A percentile compares a stretch with the other conserved stretches of the same genome.
These are phyloP conservation scores for Numenius arquata DNA, from an alignment of 2,113 vertebrate genomes.

Conservation along the genomic window DNA sequence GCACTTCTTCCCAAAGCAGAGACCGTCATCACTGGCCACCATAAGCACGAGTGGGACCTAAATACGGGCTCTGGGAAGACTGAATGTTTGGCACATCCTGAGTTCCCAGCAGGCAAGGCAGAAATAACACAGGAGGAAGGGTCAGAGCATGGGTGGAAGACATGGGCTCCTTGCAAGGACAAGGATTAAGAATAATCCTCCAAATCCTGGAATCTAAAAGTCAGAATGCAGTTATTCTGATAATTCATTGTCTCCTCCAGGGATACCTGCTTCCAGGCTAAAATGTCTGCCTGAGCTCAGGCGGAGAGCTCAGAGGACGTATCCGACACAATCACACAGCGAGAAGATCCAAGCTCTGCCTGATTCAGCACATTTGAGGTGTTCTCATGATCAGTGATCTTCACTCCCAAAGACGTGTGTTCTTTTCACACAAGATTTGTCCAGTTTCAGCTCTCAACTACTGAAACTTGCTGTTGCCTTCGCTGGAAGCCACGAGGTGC, in stretches of 20 bases:
- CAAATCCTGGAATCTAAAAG: background rate
- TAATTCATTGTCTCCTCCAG: background rate
- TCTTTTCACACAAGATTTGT: background rate
- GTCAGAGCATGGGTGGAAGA: background rate
- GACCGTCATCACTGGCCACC: background rate
- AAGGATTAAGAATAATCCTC: background rate
- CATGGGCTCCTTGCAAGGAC: background rate
- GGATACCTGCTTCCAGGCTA: background rate
- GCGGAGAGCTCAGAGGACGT: background rate
- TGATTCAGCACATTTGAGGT: background rate
- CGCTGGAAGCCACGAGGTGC: background rate
- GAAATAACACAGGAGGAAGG: background rate
- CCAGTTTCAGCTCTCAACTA: background rate
- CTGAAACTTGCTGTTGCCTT: background rate
- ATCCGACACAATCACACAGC: background rate
- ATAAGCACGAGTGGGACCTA: fast-evolving
- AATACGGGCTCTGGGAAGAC: background rate
- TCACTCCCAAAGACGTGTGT: background rate
- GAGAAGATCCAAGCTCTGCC: fast-evolving
- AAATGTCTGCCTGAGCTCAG: background rate
- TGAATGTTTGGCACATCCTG: background rate
- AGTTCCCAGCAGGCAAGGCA: background rate
- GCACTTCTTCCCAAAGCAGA: background rate
- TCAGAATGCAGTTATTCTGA: background rate
- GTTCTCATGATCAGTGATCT: background rate